A percentile compares a stretch with the other conserved stretches of the same genome.
These are phyloP conservation scores for Oscheius myriophilus DNA, from an alignment of 2,888 invertebrate genomes.

Conservation along the genomic window DNA sequence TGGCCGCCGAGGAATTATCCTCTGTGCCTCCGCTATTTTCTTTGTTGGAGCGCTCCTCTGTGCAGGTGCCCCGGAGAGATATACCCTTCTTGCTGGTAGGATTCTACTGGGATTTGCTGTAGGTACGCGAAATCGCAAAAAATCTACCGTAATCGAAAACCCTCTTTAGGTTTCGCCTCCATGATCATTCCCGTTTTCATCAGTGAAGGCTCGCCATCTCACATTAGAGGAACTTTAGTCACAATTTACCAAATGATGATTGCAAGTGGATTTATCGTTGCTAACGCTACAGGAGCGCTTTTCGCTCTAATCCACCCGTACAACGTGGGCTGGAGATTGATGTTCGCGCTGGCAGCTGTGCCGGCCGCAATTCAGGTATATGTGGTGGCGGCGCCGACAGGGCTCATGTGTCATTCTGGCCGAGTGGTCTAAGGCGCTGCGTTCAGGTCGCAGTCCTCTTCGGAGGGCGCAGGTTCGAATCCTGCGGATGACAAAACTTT, in stretches of 20 bases:
- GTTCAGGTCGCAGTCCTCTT: constrained; percentile 81
- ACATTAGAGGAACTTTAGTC: constrained; percentile 74
- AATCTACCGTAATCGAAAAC: not conserved
- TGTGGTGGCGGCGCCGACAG: no score
- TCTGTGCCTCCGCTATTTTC: constrained; percentile 74
- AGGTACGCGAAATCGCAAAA: constrained; percentile 39
- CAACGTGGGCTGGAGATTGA: constrained; percentile 75
- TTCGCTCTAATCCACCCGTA: constrained; percentile 72
- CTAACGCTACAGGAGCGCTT: constrained; percentile 74
- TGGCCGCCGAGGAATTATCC: constrained; percentile 75
- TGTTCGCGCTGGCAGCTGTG: constrained; percentile 75
- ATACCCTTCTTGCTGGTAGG: constrained; percentile 57
- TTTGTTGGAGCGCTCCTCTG: constrained; percentile 73
- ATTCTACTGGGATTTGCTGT: constrained; percentile 65
- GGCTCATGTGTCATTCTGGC: not conserved
- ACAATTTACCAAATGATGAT: constrained; percentile 70
- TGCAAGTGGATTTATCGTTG: constrained; percentile 75
- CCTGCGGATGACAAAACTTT: constrained; percentile 49
- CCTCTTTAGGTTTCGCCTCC: constrained; percentile 59
- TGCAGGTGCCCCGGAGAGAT: constrained; percentile 57
- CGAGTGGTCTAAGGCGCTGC: constrained; percentile 78
- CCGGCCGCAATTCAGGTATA: constrained; percentile 47
- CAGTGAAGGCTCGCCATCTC: constrained; percentile 74
- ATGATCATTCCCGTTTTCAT: constrained; percentile 77
- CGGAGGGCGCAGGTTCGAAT: constrained; percentile 63